Evolutionary conservation across 2,113 vertebrate species (phyloP), one percentile per base, ranked within the genome.

Genomic region (Eudyptes chrysolophus): DNA sequence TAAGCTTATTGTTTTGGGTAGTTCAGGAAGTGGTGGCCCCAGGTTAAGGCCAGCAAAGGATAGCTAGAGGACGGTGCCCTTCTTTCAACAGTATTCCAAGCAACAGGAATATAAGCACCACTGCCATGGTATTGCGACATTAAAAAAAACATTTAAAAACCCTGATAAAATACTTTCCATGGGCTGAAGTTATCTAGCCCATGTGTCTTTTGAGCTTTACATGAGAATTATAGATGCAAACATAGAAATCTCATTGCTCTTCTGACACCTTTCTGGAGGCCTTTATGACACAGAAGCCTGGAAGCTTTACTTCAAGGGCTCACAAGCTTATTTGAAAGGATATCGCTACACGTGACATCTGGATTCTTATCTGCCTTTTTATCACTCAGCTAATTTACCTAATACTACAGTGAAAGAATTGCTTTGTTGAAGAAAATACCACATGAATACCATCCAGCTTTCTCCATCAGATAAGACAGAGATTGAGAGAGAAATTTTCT

Each of bases 341-440:
- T 87, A 80, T 60, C 82, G 64, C 72, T 84, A 49, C 20, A 69
- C 8, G 38, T 49, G 60, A 92, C 94, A 94, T 92, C 89, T 94
- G 91, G 89, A 78, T 74, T 92, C 79, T 92, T 94, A 89, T 84
- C 84, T 70, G 38, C 29, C 48, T 58, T 94, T 94, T 87, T 74
- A 90, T 91, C 77, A 84, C 26, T 68, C 55, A 87, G 61, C 69
- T 91, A 89, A 95, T 95, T 97, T 92, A 92, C 87, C 80, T 96
- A 89, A 87, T 66, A 27, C 29, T 92, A 70, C 18, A 85, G 20
- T 49, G 21, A 89, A 95, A 94, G 18, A 87, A 92, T 94, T 61
- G 82, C 68, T 81, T 87, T 94, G 46, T 89, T 84, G 70, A 94
- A 95, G 48, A 82, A 87, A 91, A 92, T 27, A 92, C 65, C 80